phyloP scores from a whole-genome alignment of 2,888 invertebrate species.

The Meiosimyza platycephala region DNA sequence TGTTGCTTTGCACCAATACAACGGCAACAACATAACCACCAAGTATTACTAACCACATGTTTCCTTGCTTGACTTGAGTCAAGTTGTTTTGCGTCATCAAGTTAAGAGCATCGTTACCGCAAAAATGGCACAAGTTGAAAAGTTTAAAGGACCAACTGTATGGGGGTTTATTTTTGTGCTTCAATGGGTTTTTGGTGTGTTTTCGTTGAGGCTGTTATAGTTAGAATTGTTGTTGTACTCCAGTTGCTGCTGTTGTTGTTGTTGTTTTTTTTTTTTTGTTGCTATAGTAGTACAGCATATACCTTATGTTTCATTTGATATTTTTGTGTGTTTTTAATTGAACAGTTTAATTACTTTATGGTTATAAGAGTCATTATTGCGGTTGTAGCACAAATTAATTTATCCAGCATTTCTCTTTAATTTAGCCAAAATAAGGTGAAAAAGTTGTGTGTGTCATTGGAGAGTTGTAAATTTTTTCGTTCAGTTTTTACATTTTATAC shows the following conservation, averaged over 20 bases:
- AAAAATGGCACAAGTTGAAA: constrained; percentile 8
- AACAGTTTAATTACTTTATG: constrained; percentile 12
- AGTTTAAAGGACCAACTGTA: no score
- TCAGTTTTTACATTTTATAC: no score
- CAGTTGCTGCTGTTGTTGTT: neutral
- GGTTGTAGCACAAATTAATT: neutral
- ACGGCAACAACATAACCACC: neutral
- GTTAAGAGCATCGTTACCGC: neutral
- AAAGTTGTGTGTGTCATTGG: no score
- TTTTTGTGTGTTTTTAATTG: neutral
- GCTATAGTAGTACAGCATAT: no score
- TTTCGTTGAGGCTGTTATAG: neutral
- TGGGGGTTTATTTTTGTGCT: neutral
- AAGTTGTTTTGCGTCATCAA: neutral
- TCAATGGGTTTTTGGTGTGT: constrained; percentile 1
- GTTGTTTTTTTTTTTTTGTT: neutral
- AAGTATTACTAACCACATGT: neutral
- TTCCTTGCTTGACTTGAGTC: neutral
- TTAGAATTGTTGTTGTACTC: neutral
- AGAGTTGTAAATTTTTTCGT: no score
- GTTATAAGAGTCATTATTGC: neutral
- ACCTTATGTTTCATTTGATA: no score
- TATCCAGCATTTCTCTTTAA: no score
- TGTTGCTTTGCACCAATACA: neutral
- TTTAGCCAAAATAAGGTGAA: no score